Evolutionary conservation across 2,113 vertebrate species (phyloP).

Genomic region (Bufo gargarizans): DNA sequence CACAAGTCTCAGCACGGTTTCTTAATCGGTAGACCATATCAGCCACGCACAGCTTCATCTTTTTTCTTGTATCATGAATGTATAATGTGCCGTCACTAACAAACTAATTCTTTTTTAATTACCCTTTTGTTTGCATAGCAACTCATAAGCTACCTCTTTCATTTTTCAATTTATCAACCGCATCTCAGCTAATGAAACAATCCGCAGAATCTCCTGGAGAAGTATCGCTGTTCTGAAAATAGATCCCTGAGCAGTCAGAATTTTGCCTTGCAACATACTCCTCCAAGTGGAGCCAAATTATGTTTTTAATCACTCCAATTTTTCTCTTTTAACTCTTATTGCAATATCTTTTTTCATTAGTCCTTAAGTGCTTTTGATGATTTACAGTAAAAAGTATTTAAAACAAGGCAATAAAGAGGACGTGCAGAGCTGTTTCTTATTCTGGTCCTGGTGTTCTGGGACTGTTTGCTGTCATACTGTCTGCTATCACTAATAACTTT

Average conservation of each 20-base stretch:
- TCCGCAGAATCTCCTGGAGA: slow-evolving; percentile 22
- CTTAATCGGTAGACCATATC: neutral
- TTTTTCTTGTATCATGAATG: slow-evolving; percentile 10
- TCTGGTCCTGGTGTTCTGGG: neutral
- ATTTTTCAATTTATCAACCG: slow-evolving; percentile 34
- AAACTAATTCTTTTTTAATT: slow-evolving; percentile 45
- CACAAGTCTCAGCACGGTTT: slow-evolving; percentile 14
- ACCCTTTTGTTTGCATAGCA: slow-evolving; percentile 28
- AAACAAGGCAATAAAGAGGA: neutral
- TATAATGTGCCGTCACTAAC: neutral
- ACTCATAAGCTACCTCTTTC: slow-evolving; percentile 6
- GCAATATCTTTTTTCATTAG: neutral
- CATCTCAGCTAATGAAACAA: slow-evolving; percentile 35
- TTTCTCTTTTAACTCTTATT: neutral
- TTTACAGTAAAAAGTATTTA: neutral
- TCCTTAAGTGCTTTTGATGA: neutral
- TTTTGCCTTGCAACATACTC: neutral
- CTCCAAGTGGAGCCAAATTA: neutral
- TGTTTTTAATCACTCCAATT: neutral
- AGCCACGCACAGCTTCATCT: neutral
- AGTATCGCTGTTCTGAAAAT: slow-evolving; percentile 1
- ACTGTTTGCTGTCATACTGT: neutral
- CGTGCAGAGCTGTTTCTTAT: neutral
- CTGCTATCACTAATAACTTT: neutral
- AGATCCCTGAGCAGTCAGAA: slow-evolving; percentile 8